Base-by-base conservation (phyloP, 1,140 invertebrate species). In the Drosophila kikkawai region DNA sequence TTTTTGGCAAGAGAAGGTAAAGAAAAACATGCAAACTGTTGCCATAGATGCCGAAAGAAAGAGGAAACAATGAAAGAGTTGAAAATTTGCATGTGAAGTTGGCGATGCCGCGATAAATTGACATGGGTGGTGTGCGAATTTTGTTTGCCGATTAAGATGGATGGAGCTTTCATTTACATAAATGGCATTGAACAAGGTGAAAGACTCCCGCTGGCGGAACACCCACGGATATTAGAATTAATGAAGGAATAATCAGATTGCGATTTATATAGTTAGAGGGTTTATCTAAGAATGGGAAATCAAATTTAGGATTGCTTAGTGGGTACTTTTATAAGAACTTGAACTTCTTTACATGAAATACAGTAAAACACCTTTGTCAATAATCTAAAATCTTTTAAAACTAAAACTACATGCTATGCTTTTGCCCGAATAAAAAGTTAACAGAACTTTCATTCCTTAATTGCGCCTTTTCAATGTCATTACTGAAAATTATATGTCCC, bases 41-140 rank as follows among this genome's bases (percentile, higher is more conserved):
- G 69, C 68, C 47, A 80, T 64, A 85, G 66, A 59, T 70, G 37
- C 45, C 67, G 17, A 70, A 34, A 45, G 64, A 68, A 70, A 70
- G 64, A 69, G 57, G 32, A 45, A 71, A 71, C 63, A 47, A 70
- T 65, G 17, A 78, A 64, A 53, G 53, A 73, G 73, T 71, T 61
- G 58, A 45, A 42, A 29, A 84, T 84, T 84, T 81, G 82, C 82
- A 84, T 84, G 69, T 59, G 47, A 51, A 81, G 74, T 75, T 84
- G 82, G 64, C 64, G 56, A 50, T 73, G 51, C 26, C 66, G 39
- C 53, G 42, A 71, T 70, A 75, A 73, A 74, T 80, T 80, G 57
- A 74, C 82, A 85, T 58, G 76, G 75, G 58, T 64, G 63, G 58
- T 73, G 53, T 50, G 71, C 82, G 75, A 84, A 84, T 75, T 55